Conservation (phyloP, 30 jellyfish, hydroid and myxozoan genomes). For the Turritopsis dohrnii region DNA sequence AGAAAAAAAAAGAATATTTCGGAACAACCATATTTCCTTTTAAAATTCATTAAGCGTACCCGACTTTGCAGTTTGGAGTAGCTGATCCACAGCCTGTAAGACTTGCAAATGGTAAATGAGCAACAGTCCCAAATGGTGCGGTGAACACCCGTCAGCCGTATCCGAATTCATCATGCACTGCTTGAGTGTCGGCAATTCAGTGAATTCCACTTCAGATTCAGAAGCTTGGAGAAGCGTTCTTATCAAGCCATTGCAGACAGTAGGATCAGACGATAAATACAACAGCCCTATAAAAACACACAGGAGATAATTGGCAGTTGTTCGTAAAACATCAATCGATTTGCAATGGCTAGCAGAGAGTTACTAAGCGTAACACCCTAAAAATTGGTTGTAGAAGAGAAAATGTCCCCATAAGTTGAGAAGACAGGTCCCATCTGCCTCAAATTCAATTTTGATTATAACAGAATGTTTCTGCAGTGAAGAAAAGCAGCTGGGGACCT, state of each 20-base stretch:
- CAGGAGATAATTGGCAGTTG: too few relatives aligned
- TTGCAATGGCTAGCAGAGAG: too few relatives aligned
- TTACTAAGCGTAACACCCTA: too few relatives aligned
- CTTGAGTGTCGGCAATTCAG: conserved; percentile 24
- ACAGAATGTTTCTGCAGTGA: too few relatives aligned
- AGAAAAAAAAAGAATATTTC: too few relatives aligned
- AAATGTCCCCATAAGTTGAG: too few relatives aligned
- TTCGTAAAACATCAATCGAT: too few relatives aligned
- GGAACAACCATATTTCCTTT: too few relatives aligned
- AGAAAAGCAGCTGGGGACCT: too few relatives aligned
- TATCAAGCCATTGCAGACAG: conserved; percentile 75
- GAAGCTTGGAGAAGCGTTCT: conserved; percentile 75
- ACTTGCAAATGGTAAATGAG: conserved; percentile 84
- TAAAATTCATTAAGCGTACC: conserved; percentile 47
- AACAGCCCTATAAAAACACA: conserved; percentile 54
- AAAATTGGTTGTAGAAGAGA: too few relatives aligned
- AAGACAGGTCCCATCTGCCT: too few relatives aligned
- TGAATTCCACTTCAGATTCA: conserved; percentile 22
- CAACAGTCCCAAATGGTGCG: conserved; percentile 84
- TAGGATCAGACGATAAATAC: conserved; percentile 72
- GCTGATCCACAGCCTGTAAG: conserved; percentile 81
- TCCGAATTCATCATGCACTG: conserved; percentile 18
- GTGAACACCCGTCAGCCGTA: conserved; percentile 71
- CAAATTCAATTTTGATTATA: too few relatives aligned
- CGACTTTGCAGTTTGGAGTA: conserved; percentile 45